A percentile compares a stretch with the other conserved stretches of the same genome.
Conservation (phyloP, 2,888 invertebrate genomes). For the Stenotaenia linearis region DNA sequence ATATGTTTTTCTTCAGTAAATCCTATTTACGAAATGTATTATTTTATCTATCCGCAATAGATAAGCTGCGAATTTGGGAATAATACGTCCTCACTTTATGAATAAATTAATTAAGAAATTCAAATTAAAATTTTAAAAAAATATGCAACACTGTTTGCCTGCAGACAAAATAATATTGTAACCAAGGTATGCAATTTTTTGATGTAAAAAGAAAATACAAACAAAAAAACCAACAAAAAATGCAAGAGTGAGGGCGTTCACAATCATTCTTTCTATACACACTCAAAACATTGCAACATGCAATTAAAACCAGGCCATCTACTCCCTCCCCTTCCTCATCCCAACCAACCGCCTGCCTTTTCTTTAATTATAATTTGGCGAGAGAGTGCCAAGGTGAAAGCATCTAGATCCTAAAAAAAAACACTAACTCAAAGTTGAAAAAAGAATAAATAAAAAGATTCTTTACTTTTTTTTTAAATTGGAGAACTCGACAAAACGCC, state of each 20-base stretch:
- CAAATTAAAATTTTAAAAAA: background rate
- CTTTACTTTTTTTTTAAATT: too few species aligned
- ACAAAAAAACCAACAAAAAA: too few species aligned
- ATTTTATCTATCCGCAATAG: background rate
- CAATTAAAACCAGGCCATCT: constrained; percentile 11
- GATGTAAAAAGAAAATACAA: background rate
- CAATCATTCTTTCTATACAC: constrained; percentile 4
- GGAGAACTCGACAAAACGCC: too few species aligned
- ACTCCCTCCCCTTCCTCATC: background rate
- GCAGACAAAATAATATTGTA: constrained; percentile 15
- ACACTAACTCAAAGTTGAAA: background rate
- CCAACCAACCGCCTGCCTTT: constrained; percentile 11
- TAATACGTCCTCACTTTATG: background rate
- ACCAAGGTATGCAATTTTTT: background rate
- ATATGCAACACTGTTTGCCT: background rate
- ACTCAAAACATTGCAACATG: constrained; percentile 19
- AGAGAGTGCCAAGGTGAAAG: constrained; percentile 14
- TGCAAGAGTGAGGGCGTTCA: background rate
- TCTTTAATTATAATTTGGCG: constrained; percentile 19
- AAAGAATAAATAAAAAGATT: background rate
- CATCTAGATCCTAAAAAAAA: background rate
- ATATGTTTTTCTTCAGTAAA: background rate
- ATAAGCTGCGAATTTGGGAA: background rate
- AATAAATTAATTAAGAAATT: background rate
- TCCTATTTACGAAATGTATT: background rate